phyloP scores from a whole-genome alignment of 30 jellyfish, hydroid and myxozoan species.

The Chrysaora quinquecirrha region DNA sequence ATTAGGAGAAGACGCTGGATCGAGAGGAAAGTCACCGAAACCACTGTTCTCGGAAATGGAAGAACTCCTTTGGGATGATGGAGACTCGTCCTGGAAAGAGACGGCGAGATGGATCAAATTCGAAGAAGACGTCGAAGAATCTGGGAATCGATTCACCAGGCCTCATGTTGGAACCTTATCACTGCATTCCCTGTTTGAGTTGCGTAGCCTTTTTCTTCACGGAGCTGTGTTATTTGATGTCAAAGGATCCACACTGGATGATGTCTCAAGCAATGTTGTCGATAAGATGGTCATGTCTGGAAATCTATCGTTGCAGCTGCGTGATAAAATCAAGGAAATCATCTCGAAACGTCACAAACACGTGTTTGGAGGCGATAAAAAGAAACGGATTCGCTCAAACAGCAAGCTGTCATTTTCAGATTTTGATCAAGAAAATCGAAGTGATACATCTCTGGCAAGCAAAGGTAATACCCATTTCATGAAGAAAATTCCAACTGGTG shows the following conservation, averaged over 20 bases:
- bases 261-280: slow-evolving; percentile 51
- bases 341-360: slow-evolving; percentile 62
- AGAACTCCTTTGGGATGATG: slow-evolving; percentile 59
- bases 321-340: slow-evolving; percentile 65
- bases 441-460: slow-evolving; percentile 51
- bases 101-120: slow-evolving; percentile 71
- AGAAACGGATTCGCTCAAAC: slow-evolving; percentile 45
- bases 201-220: slow-evolving; percentile 48
- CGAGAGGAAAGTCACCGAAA: slow-evolving; percentile 33
- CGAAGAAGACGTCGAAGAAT: slow-evolving; percentile 72
- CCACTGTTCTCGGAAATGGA: slow-evolving; percentile 74
- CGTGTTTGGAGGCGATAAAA: slow-evolving; percentile 46
- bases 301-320: slow-evolving; percentile 47
- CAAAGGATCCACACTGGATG: slow-evolving; percentile 57
- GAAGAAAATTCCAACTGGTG: slow-evolving; percentile 87
- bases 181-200: slow-evolving; percentile 59
- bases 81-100: slow-evolving; percentile 64
- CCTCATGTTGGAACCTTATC: slow-evolving; percentile 72
- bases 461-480: slow-evolving; percentile 70
- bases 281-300: slow-evolving; percentile 59
- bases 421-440: neutral
- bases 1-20: slow-evolving; percentile 38
- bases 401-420: slow-evolving; percentile 48
- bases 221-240: slow-evolving; percentile 63
- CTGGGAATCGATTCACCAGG: slow-evolving; percentile 53